Evolutionary conservation across 1,140 invertebrate species (phyloP), one percentile per base, ranked within the genome.

Genomic region (Pogonognathellus flavescens): DNA sequence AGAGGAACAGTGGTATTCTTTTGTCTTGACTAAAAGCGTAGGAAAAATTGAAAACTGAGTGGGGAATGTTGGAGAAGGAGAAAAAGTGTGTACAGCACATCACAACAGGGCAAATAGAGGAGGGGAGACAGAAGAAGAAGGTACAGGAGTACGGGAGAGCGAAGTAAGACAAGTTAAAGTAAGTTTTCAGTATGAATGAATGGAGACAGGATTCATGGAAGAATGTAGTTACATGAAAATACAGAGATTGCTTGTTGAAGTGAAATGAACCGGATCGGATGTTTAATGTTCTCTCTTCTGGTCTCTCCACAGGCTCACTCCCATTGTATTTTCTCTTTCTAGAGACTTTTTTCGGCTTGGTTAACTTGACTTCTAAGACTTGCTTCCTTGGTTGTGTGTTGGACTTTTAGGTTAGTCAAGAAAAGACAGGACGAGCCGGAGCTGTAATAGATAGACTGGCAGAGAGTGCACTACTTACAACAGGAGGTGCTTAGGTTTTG

Each of bases 151-250:
- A n/a, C 9, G 31, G 14, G 2, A 66, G 14, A 76, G 22, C 70
- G n/a, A 76, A 18, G 41, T 41, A 41, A 18, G 41, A 18, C 31
- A 16, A 16, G 70, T 76, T 31, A 31, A 76, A 76, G 25, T 59
- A 81, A 81, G 80, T 55, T 81, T 55, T 81, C 53, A 53, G 80
- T 81, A 81, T 81, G 50, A 81, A 55, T 81, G 80, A 81, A 53
- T 81, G 80, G 50, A 55, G 80, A 81, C 80, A 81, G 80, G 80
- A 81, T 81, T 81, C 80, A 81, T 81, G 80, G 70, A 76, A 76
- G 70, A 76, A 81, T 81, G 80, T 81, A 41, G 50, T 20, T 53
- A 81, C 50, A 57, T 53, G 80, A 81, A 81, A 57, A 81, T 81
- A 81, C 80, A 53, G 80, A 55, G 55, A 55, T 81, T 81, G 80